Conservation (phyloP, 2,797 vertebrate genomes). For the Momotus momota region DNA sequence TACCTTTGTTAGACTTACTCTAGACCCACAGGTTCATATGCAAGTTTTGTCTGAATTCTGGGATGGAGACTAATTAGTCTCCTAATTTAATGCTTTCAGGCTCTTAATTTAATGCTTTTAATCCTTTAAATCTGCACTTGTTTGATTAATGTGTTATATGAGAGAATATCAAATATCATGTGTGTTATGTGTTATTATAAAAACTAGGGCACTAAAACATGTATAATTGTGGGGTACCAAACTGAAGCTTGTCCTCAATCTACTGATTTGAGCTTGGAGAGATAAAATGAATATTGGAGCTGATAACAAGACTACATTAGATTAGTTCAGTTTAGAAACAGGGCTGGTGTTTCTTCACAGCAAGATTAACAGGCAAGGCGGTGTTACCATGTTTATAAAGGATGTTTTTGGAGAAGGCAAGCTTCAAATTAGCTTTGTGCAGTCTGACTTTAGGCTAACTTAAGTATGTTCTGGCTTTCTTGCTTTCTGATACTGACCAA, state of each 20-base stretch:
- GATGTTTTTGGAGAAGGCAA: background rate
- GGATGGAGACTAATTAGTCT: background rate
- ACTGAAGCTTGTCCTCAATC: background rate
- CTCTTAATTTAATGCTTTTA: background rate
- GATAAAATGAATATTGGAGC: background rate
- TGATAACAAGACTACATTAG: background rate
- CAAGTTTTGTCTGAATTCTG: background rate
- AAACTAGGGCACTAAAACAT: background rate
- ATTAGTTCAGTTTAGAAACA: background rate
- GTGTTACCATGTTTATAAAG: background rate
- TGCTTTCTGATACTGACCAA: background rate
- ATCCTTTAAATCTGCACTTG: background rate
- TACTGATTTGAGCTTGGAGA: background rate
- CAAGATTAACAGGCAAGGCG: no score
- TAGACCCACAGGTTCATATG: accelerated
- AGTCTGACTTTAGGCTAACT: background rate
- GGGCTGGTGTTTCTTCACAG: background rate
- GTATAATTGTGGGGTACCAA: accelerated
- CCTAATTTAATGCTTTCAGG: no score
- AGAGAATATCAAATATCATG: background rate
- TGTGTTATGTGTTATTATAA: background rate
- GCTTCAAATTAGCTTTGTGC: background rate
- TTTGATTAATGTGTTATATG: background rate
- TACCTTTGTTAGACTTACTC: background rate
- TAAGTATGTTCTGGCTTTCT: background rate